Base-by-base conservation (phyloP, 2,888 invertebrate species). In the Bombyx huttoni region DNA sequence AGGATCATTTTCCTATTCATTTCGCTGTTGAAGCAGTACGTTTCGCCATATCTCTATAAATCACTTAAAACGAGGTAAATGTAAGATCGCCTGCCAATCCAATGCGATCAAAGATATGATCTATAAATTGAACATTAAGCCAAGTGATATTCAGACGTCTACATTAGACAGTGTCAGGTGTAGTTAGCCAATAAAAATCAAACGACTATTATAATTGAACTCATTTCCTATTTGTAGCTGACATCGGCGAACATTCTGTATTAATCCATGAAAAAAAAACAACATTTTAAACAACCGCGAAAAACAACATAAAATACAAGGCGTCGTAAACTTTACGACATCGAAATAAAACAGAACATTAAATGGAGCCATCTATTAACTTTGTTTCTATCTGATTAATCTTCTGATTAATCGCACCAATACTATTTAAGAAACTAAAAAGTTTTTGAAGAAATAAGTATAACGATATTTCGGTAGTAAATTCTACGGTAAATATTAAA, bases 271-370 rank as follows among this genome's bases (percentile, higher is more conserved):
- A 40, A 40, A 40, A 40, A 40, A 40, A 3, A 40, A 40, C 40
- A 40, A 40, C 12, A 40, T 6, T 40, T 40, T 40, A 40, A 40
- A 40, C 7, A 12, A 7, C 12, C 9, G 40, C 40, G 12, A 24
- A 40, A 40, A 8, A 40, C 40, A 40, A 40, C 12, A 51, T 24
- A 47, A 47, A 48, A 34, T 34, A 33, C 47, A 40, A 34, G 53
- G 50, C 35, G 47, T 50, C 33, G 51, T 51, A 51, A 56, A 52
- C 46, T 56, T 56, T 56, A 58, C 55, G 56, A 55, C 46, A 5
- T 24, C 34, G 46, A 51, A 50, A 51, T 46, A 53, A 52, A 54
- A 53, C 40, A 24, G 45, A 34, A 6, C 14, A 50, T 35, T 35
- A 50, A 47, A n/a, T 10, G 9, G 33, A 10, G 8, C 14, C 10